Evolutionary conservation across 2,888 invertebrate species (phyloP), one percentile per base, ranked within the genome.

Genomic region (Dioctria rufipes): DNA sequence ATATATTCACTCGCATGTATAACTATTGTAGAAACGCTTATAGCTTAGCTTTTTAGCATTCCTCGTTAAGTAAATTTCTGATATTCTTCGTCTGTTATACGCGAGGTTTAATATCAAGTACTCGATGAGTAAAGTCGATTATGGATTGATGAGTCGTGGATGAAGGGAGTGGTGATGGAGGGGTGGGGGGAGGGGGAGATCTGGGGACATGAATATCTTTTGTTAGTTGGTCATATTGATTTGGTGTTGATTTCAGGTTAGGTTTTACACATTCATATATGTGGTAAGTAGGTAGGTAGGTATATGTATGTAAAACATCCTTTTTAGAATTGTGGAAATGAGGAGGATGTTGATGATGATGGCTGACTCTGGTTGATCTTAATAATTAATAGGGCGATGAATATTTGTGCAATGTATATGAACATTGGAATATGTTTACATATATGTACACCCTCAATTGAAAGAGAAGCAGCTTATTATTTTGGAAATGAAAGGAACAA

Each of bases 51-150:
- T 51, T 69, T 69, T 69, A 69, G 69, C 69, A 69, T 69, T 51
- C 69, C 69, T 69, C 69, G 51, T 69, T 69, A 69, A 69, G 69
- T 51, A 69, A 69, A 69, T 69, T 69, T 69, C 51, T 69, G 54
- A 69, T 69, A 69, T 37, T 25, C 25, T 25, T 25, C 25, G 51
- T 69, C 39, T 49, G 69, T 69, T 69, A 51, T 51, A 51, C 69
- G 51, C 69, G 69, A 25, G 25, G 40, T 69, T 69, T 69, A 37
- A 51, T 51, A 69, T 69, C 54, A 69, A 69, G 69, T 37, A 69
- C 69, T 51, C n/a, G 43, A 67, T 25, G 25, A 25, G 25, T 25
- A 25, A 25, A 25, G 25, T 25, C 25, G 25, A 25, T 25, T 25
- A 25, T 25, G 25, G 25, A 25, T 25, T 25, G 25, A 25, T 25